A percentile compares a stretch with the other conserved stretches of the same genome.
phyloP scores from a whole-genome alignment of 35 echinoderm and acorn worm genomes.

The Diadema setosum region DNA sequence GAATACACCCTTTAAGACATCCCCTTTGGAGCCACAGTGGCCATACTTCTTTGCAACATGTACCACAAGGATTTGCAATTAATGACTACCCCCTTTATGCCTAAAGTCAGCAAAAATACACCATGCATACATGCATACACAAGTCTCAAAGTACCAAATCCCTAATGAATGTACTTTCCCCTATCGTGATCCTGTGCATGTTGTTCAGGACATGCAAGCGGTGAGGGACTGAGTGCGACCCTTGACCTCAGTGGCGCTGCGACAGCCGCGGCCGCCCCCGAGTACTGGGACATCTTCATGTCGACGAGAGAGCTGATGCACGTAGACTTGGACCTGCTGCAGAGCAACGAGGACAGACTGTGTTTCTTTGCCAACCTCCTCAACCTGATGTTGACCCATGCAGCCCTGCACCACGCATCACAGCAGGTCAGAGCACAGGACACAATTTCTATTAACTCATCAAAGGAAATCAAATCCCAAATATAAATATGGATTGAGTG shows the following conservation, averaged over 20 bases:
- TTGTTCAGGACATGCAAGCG: conserved; percentile 46
- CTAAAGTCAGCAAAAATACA: neutral
- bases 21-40: no score
- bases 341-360: conserved; percentile 49
- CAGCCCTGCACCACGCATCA: conserved; percentile 61
- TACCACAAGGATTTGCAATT: neutral
- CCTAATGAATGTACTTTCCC: neutral
- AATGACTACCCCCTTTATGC: neutral
- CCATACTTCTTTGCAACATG: neutral
- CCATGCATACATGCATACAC: neutral
- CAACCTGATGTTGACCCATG: conserved; percentile 82
- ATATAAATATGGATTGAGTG: no score
- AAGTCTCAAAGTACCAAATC: neutral
- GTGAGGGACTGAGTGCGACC: neutral
- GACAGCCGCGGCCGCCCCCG: conserved; percentile 22
- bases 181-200: neutral
- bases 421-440: conserved; percentile 66
- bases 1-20: no score
- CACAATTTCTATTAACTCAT: no score
- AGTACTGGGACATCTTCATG: conserved; percentile 70
- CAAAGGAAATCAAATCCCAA: no score
- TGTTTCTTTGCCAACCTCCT: conserved; percentile 94
- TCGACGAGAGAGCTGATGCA: conserved; percentile 58
- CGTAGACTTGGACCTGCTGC: conserved; percentile 70
- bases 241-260: conserved; percentile 68